Evolutionary conservation across 2,797 vertebrate genomes (phyloP).

Genomic region (Rallus crepitans): DNA sequence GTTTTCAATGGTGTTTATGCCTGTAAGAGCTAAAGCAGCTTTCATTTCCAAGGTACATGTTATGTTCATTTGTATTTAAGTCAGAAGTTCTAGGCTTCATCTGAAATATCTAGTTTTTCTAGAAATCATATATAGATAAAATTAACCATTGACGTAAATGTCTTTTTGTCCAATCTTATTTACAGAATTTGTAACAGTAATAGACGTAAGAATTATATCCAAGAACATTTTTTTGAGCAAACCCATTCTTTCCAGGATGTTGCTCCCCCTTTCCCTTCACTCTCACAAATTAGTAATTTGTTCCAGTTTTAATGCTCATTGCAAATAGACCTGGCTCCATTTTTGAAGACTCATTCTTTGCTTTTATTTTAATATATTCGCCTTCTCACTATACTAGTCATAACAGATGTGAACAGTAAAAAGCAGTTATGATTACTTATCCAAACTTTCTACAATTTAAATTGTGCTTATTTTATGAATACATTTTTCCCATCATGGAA

Average conservation of each 20-base stretch:
- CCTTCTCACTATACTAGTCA: not conserved
- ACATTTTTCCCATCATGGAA: not conserved
- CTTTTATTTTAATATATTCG: not conserved
- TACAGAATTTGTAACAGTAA: not conserved
- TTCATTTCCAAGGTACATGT: not conserved
- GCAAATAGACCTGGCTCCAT: not conserved
- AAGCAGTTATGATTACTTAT: not conserved
- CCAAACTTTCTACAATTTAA: not conserved
- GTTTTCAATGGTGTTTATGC: not conserved
- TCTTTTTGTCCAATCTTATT: not conserved
- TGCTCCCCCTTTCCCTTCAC: not conserved
- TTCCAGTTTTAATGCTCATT: not conserved
- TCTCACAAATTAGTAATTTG: not conserved
- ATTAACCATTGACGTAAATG: not conserved
- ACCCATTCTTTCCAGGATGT: not conserved
- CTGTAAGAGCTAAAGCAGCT: not conserved
- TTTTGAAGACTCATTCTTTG: not conserved
- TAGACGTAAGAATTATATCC: not conserved
- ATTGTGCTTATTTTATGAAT: not conserved
- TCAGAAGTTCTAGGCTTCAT: not conserved
- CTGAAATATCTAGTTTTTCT: not conserved
- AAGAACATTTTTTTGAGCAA: not conserved
- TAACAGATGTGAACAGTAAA: not conserved
- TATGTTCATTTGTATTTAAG: not conserved
- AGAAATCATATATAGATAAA: not conserved